These are phyloP conservation scores for Cynodonichthys magdalenae DNA, from an alignment of 2,797 vertebrate species.

Conservation along the genomic window DNA sequence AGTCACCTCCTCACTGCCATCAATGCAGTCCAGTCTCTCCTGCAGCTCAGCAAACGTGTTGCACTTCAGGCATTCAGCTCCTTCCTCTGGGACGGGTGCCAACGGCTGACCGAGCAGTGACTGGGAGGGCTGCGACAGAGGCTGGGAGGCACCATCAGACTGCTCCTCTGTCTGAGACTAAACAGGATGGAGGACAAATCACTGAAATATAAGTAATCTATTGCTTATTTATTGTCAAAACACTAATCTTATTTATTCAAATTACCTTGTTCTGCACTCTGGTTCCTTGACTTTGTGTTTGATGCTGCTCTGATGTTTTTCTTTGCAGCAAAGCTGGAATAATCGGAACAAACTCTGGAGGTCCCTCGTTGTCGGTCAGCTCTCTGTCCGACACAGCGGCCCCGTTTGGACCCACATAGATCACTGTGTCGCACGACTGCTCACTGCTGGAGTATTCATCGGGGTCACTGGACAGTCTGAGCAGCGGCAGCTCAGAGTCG, in stretches of 20 bases:
- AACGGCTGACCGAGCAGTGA: slow-evolving; percentile 73
- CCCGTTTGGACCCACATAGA: slow-evolving; percentile 95
- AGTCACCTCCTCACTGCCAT: slow-evolving; percentile 91
- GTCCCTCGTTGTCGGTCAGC: slow-evolving; percentile 96
- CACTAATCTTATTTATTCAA: neutral
- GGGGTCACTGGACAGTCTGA: slow-evolving; percentile 91
- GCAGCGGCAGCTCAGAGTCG: slow-evolving; percentile 88
- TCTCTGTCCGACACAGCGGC: slow-evolving; percentile 94
- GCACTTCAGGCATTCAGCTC: slow-evolving; percentile 90
- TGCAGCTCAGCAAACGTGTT: slow-evolving; percentile 99
- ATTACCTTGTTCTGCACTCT: slow-evolving; percentile 59
- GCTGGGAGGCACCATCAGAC: slow-evolving; percentile 41
- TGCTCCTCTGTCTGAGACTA: slow-evolving; percentile 62
- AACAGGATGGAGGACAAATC: slow-evolving; percentile 32
- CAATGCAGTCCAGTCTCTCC: slow-evolving; percentile 95
- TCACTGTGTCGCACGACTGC: slow-evolving; percentile 98
- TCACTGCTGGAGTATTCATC: slow-evolving; percentile 98
- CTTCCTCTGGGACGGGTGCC: slow-evolving; percentile 80
- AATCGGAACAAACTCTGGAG: slow-evolving; percentile 97
- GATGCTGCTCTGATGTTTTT: slow-evolving; percentile 70
- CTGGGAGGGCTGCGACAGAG: slow-evolving; percentile 59
- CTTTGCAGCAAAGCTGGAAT: slow-evolving; percentile 91
- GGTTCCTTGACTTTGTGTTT: slow-evolving; percentile 43
- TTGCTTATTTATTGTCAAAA: neutral
- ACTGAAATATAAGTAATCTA: slow-evolving; percentile 2